Percentiles rank a stretch among this genome's conserved stretches.
Evolutionary conservation across 2,113 vertebrate species (phyloP).

Genomic region (Odobenus rosmarus): DNA sequence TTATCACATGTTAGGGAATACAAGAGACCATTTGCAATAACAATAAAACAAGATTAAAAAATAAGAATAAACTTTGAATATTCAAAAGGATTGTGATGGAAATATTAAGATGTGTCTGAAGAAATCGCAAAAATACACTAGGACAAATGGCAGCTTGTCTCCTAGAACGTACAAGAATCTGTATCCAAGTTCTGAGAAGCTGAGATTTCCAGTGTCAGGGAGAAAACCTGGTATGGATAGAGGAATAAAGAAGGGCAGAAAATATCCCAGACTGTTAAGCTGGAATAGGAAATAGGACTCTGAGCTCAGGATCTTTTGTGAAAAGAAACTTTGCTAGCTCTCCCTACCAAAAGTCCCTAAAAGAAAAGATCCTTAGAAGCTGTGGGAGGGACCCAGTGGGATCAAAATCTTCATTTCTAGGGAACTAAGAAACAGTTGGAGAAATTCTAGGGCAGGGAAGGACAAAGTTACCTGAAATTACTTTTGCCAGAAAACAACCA

Average conservation of each 20-base stretch:
- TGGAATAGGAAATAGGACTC: neutral
- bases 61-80: neutral
- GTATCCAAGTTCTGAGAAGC: neutral
- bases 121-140: too few relatives aligned
- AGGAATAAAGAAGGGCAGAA: neutral
- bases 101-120: neutral
- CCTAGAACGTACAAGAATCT: neutral
- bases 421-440: neutral
- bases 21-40: neutral
- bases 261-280: neutral
- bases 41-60: neutral
- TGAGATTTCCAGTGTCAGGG: too few relatives aligned
- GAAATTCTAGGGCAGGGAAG: neutral
- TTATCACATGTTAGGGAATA: neutral
- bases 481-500: neutral
- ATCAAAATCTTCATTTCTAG: neutral
- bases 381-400: neutral
- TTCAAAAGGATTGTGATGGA: neutral
- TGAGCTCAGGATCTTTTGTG: neutral
- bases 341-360: neutral
- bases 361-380: neutral
- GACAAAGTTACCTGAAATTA: neutral
- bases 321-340: neutral
- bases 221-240: neutral
- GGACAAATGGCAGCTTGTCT: accelerated